These are phyloP conservation scores for Hiodon tergisus DNA, from an alignment of 2,113 vertebrate species.

Conservation along the genomic window DNA sequence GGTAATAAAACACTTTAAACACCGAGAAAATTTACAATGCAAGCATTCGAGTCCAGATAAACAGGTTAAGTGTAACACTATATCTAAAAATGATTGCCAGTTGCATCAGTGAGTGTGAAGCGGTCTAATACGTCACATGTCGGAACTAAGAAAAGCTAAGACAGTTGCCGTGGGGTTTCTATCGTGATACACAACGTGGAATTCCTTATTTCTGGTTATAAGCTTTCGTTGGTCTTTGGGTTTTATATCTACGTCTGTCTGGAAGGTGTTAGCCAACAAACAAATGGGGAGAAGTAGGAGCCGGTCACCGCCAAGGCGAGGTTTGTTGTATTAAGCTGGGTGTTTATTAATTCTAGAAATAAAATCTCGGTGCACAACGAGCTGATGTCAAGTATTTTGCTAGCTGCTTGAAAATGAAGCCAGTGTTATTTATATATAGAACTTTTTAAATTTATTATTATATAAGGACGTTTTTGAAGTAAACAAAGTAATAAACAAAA, in stretches of 20 bases:
- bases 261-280: neutral
- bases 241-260: neutral
- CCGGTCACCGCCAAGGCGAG: conserved; percentile 59
- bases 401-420: neutral
- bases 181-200: neutral
- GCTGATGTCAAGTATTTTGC: neutral
- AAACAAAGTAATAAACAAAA: no score
- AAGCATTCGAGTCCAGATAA: no score
- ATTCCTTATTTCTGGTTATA: neutral
- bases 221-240: neutral
- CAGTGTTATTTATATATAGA: no score
- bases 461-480: no score
- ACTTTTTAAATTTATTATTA: no score
- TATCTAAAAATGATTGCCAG: no score
- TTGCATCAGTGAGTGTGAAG: no score
- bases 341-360: neutral
- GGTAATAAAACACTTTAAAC: no score
- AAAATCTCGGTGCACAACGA: neutral
- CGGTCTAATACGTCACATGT: neutral
- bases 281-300: conserved; percentile 64
- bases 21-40: no score
- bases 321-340: conserved; percentile 31
- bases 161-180: conserved; percentile 2
- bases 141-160: neutral
- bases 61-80: no score